Conservation (phyloP, 2,113 vertebrate genomes). For the Passer montanus region DNA sequence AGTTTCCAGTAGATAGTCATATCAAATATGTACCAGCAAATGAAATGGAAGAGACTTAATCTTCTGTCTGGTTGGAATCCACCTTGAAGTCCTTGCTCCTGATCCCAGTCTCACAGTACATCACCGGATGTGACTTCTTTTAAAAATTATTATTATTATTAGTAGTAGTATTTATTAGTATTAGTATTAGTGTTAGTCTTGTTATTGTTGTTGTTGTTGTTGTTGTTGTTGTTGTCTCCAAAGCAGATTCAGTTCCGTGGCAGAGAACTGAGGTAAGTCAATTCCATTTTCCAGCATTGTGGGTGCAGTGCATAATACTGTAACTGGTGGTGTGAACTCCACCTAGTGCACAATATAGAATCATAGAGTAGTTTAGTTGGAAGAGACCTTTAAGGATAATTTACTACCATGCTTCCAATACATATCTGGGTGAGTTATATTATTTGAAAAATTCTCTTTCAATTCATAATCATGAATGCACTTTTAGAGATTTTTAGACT, state of each 20-base stretch:
- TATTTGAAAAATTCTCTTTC: not conserved
- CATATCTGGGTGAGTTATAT: not conserved
- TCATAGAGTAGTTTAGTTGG: not conserved
- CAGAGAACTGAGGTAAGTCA: not conserved
- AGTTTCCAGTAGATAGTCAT: not conserved
- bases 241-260: fast-evolving
- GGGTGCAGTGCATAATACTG: not conserved
- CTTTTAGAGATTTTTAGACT: not conserved
- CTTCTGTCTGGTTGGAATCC: not conserved
- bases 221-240: not conserved
- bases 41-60: not conserved
- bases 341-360: not conserved
- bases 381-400: not conserved
- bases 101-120: not conserved
- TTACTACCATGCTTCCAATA: not conserved
- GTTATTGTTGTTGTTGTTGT: too few relatives aligned
- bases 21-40: not conserved
- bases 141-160: not conserved
- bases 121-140: not conserved
- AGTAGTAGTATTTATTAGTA: too few relatives aligned
- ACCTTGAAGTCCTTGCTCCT: not conserved
- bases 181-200: not conserved
- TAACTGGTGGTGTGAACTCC: not conserved
- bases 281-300: not conserved
- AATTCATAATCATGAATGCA: not conserved